Evolutionary conservation across 2,888 invertebrate genomes (phyloP).

Genomic region (Diarsia brunnea): DNA sequence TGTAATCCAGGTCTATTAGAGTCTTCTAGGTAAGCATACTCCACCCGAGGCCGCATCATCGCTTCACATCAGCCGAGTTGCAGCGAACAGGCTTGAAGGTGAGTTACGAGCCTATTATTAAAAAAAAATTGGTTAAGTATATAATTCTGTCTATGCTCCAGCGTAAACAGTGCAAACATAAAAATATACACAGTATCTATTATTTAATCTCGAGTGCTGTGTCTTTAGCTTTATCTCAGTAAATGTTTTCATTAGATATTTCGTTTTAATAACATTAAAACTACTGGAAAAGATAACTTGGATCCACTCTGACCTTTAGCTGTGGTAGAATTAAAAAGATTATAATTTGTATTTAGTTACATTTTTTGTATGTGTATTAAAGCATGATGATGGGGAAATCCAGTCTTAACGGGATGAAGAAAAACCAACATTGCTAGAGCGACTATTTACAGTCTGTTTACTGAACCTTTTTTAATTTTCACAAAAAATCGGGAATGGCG

Average conservation of each 20-base stretch:
- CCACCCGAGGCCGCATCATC: too few relatives aligned
- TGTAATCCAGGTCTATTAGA: too few relatives aligned
- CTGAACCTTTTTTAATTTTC: not conserved
- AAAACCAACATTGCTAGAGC: not conserved
- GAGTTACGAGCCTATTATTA: too few relatives aligned
- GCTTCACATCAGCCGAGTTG: too few relatives aligned
- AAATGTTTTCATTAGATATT: slow-evolving; percentile 57
- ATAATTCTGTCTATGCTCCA: not conserved
- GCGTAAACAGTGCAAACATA: not conserved
- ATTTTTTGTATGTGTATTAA: too few relatives aligned
- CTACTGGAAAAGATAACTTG: slow-evolving; percentile 51
- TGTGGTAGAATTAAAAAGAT: slow-evolving; percentile 31
- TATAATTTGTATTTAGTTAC: slow-evolving; percentile 4
- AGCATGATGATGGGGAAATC: not conserved
- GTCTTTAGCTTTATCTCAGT: slow-evolving; percentile 31
- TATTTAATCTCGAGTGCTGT: not conserved
- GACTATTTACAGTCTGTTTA: not conserved
- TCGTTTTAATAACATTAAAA: slow-evolving; percentile 48
- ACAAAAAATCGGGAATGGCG: not conserved
- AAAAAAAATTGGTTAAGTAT: not conserved
- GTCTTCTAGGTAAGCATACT: too few relatives aligned
- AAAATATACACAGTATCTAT: not conserved
- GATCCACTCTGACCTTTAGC: slow-evolving; percentile 34
- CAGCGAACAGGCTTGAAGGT: too few relatives aligned
- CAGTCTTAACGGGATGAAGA: not conserved